phyloP scores from a whole-genome alignment of 2,888 invertebrate genomes.

The Drosophila mimica region DNA sequence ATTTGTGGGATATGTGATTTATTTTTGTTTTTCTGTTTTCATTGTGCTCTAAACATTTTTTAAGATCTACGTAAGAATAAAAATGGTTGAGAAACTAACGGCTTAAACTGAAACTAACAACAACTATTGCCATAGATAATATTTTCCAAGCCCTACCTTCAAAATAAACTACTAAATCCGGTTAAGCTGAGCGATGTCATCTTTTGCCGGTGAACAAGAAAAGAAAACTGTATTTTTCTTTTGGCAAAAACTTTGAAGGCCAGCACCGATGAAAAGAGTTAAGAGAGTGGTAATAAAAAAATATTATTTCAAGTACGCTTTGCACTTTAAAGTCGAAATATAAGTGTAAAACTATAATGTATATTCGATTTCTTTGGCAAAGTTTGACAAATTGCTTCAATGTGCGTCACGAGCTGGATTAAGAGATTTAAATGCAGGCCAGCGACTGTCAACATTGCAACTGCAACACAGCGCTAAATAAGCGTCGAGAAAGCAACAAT shows the following conservation, averaged over 20 bases:
- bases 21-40: background rate
- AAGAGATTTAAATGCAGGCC: conserved; percentile 64
- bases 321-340: background rate
- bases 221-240: background rate
- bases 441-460: conserved; percentile 51
- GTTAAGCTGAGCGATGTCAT: background rate
- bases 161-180: background rate
- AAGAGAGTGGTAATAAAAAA: background rate
- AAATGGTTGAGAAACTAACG: too few relatives aligned
- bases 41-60: background rate
- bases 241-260: background rate
- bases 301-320: background rate
- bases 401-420: conserved; percentile 49
- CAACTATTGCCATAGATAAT: background rate
- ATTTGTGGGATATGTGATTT: background rate
- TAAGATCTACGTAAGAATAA: background rate
- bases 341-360: background rate
- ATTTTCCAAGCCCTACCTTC: background rate
- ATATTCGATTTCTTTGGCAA: background rate
- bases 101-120: background rate
- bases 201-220: background rate
- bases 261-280: background rate
- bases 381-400: conserved; percentile 55
- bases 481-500: conserved; percentile 19
- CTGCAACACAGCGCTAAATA: conserved; percentile 43